Percentiles rank a stretch among this genome's conserved stretches.
These are phyloP conservation scores for Bambusicola thoracicus DNA, from an alignment of 2,113 vertebrate species.

Conservation along the genomic window DNA sequence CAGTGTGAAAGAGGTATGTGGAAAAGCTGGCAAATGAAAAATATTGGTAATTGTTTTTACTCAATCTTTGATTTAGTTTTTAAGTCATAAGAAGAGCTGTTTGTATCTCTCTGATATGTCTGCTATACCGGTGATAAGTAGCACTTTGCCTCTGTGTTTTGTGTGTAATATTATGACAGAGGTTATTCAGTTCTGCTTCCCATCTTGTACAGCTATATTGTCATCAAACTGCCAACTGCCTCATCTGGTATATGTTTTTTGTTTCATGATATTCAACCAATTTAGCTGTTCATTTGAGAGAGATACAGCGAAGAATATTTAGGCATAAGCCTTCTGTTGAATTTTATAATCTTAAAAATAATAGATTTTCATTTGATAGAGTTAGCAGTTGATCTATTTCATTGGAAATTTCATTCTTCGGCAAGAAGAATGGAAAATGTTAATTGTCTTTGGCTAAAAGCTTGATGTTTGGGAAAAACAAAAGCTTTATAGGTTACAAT, in stretches of 20 bases:
- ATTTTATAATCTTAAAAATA: neutral
- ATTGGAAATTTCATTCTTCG: neutral
- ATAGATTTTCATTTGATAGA: constrained; percentile 6
- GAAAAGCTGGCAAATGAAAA: constrained; percentile 14
- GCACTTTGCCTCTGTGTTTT: neutral
- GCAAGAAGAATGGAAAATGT: neutral
- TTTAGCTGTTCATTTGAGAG: neutral
- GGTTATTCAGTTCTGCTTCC: neutral
- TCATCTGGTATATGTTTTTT: neutral
- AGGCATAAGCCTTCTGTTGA: neutral
- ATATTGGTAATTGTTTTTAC: neutral
- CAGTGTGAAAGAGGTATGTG: constrained; percentile 98
- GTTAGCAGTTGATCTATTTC: neutral
- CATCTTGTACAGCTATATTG: neutral
- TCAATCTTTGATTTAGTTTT: neutral
- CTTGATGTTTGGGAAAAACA: neutral
- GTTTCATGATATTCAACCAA: constrained; percentile 8
- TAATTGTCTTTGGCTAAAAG: neutral
- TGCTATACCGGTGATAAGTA: neutral
- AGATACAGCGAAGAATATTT: neutral
- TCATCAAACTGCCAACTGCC: neutral
- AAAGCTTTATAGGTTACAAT: neutral
- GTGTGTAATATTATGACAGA: neutral
- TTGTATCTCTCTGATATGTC: neutral
- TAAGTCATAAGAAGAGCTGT: neutral